phyloP scores from a whole-genome alignment of 2,797 vertebrate genomes.

The Zenarchopterus dispar region DNA sequence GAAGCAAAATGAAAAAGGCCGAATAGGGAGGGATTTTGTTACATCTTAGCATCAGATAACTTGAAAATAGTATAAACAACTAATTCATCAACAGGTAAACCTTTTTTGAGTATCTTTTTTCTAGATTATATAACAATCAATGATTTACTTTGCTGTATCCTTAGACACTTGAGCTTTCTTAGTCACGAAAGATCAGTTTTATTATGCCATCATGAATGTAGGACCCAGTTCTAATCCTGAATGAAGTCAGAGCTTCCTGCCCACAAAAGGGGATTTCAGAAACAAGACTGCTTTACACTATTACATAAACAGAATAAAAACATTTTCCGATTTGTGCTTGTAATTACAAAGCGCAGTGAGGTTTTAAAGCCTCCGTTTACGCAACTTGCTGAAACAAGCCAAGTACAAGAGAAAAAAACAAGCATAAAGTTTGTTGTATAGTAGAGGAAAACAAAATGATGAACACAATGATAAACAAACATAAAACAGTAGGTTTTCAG shows the following conservation, averaged over 20 bases:
- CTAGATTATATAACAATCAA: slow-evolving; percentile 5
- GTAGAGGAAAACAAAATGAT: background rate
- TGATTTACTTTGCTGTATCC: background rate
- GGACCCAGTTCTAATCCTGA: slow-evolving; percentile 16
- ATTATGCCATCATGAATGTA: slow-evolving; percentile 11
- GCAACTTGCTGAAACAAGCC: slow-evolving; percentile 33
- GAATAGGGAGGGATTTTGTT: background rate
- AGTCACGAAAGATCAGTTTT: background rate
- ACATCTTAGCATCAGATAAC: background rate
- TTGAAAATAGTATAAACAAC: background rate
- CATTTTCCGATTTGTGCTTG: slow-evolving; percentile 19
- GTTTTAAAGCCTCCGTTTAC: slow-evolving; percentile 31
- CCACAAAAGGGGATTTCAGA: slow-evolving; percentile 20
- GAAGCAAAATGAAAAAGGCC: background rate
- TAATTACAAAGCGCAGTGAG: slow-evolving; percentile 30
- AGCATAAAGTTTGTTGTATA: slow-evolving; percentile 2
- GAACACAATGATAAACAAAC: slow-evolving; percentile 11
- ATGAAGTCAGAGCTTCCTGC: slow-evolving; percentile 20
- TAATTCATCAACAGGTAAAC: background rate
- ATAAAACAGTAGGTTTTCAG: background rate
- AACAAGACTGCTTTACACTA: slow-evolving; percentile 7
- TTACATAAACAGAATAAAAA: slow-evolving; percentile 35
- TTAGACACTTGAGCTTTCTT: slow-evolving; percentile 6
- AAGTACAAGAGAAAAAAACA: slow-evolving; percentile 12
- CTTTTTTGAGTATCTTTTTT: background rate